Percentiles rank a stretch among this genome's conserved stretches.
phyloP scores from a whole-genome alignment of 2,888 invertebrate genomes.

The Actias luna region DNA sequence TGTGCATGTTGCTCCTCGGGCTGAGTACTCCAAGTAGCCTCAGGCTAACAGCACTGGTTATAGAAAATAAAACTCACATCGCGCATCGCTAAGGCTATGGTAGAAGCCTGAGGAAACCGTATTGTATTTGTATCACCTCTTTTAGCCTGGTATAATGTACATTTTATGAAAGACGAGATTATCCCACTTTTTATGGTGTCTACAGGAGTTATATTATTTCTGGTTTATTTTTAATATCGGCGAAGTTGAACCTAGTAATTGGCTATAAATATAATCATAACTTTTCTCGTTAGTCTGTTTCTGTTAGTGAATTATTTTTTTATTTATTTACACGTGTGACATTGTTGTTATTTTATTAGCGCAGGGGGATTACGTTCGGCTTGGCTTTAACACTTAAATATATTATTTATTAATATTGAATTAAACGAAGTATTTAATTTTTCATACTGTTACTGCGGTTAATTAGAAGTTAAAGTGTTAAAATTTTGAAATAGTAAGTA shows the following conservation, averaged over 20 bases:
- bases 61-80: too few relatives aligned
- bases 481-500: too few relatives aligned
- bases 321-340: neutral
- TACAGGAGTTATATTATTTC: slow-evolving; percentile 16
- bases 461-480: too few relatives aligned
- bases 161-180: slow-evolving; percentile 42
- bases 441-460: too few relatives aligned
- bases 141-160: slow-evolving; percentile 28
- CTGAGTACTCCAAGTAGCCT: too few relatives aligned
- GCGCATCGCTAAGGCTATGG: slow-evolving; percentile 5
- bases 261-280: slow-evolving; percentile 19
- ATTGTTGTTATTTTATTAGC: neutral
- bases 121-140: slow-evolving; percentile 40
- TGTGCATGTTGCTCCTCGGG: too few relatives aligned
- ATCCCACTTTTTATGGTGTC: slow-evolving; percentile 38
- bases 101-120: slow-evolving; percentile 22
- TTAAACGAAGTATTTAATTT: too few relatives aligned
- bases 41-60: too few relatives aligned
- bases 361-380: too few relatives aligned
- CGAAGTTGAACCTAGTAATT: slow-evolving; percentile 17
- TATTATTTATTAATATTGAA: too few relatives aligned
- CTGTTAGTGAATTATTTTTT: slow-evolving; percentile 10
- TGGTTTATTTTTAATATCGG: slow-evolving; percentile 20
- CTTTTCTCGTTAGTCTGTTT: slow-evolving; percentile 14
- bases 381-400: too few relatives aligned